Conservation (phyloP, 2,797 vertebrate species). For the Eidolon dupreanum region DNA sequence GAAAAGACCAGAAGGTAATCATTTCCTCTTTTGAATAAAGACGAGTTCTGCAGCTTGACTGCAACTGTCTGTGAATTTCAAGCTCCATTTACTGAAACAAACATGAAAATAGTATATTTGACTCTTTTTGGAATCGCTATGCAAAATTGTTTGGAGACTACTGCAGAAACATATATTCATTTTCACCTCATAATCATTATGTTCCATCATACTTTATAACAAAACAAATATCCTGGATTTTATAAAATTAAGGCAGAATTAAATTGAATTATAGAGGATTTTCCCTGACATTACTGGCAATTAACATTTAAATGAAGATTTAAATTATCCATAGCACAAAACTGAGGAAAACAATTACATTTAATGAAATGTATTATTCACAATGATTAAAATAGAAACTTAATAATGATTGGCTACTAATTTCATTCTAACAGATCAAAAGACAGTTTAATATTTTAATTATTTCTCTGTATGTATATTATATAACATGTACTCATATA, state of each 20-base stretch:
- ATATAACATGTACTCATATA: background rate
- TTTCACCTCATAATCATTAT: slow-evolving; percentile 65
- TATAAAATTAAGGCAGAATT: slow-evolving; percentile 66
- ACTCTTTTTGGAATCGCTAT: slow-evolving; percentile 58
- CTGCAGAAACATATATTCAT: slow-evolving; percentile 58
- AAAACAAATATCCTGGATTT: slow-evolving; percentile 63
- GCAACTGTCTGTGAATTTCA: slow-evolving; percentile 71
- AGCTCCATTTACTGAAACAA: slow-evolving; percentile 73
- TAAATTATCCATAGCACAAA: slow-evolving; percentile 63
- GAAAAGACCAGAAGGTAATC: slow-evolving; percentile 76
- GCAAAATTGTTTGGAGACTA: slow-evolving; percentile 64
- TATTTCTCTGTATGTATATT: background rate
- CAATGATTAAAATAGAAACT: slow-evolving; percentile 47
- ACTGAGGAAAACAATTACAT: slow-evolving; percentile 50
- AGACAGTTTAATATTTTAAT: background rate
- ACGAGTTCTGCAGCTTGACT: slow-evolving; percentile 57
- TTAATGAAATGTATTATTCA: slow-evolving; percentile 69
- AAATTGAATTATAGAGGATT: slow-evolving; percentile 68
- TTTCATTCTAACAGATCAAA: slow-evolving; percentile 5
- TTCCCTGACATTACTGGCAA: slow-evolving; percentile 53
- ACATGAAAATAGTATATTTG: slow-evolving; percentile 56
- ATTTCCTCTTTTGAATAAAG: slow-evolving; percentile 66
- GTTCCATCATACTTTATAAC: slow-evolving; percentile 42
- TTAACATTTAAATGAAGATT: slow-evolving; percentile 75
- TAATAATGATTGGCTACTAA: slow-evolving; percentile 10